A percentile compares a stretch with the other conserved stretches of the same genome.
These are phyloP conservation scores for Nymphalis c-album DNA, from an alignment of 2,888 invertebrate genomes.

Conservation along the genomic window DNA sequence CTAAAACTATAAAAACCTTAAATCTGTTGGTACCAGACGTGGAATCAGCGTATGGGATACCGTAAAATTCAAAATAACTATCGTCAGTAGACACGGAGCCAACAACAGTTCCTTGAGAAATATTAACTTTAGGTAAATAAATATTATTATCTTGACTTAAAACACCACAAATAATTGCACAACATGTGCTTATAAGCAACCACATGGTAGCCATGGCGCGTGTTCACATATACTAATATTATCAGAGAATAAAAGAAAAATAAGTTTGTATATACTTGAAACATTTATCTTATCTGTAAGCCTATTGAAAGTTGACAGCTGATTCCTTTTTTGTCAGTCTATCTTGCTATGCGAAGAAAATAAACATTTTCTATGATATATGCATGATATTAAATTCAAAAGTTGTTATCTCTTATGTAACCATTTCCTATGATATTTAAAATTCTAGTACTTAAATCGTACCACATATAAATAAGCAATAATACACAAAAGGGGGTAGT, in stretches of 20 bases:
- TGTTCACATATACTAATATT: slow-evolving; percentile 33
- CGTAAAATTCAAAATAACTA: slow-evolving; percentile 59
- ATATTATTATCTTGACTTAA: slow-evolving; percentile 40
- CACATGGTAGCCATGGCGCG: slow-evolving; percentile 46
- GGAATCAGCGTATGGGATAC: slow-evolving; percentile 71
- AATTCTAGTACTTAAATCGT: neutral
- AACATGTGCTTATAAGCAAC: slow-evolving; percentile 42
- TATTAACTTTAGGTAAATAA: slow-evolving; percentile 47
- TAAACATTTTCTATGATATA: too few species aligned
- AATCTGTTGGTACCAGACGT: slow-evolving; percentile 66
- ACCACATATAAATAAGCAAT: too few species aligned
- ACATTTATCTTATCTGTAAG: slow-evolving; percentile 32
- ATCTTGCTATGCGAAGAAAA: too few species aligned
- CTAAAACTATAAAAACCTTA: slow-evolving; percentile 52
- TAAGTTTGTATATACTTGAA: neutral
- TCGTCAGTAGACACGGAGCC: slow-evolving; percentile 55
- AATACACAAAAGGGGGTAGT: too few species aligned
- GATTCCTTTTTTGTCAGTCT: slow-evolving; percentile 6
- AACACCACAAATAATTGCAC: slow-evolving; percentile 40
- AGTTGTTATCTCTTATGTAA: too few species aligned
- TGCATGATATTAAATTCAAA: too few species aligned
- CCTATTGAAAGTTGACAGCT: slow-evolving; percentile 26
- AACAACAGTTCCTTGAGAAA: slow-evolving; percentile 58
- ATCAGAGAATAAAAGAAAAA: slow-evolving; percentile 9
- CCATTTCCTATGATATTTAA: too few species aligned